phyloP scores from a whole-genome alignment of 2,888 invertebrate species.

The Hartigia nigra region DNA sequence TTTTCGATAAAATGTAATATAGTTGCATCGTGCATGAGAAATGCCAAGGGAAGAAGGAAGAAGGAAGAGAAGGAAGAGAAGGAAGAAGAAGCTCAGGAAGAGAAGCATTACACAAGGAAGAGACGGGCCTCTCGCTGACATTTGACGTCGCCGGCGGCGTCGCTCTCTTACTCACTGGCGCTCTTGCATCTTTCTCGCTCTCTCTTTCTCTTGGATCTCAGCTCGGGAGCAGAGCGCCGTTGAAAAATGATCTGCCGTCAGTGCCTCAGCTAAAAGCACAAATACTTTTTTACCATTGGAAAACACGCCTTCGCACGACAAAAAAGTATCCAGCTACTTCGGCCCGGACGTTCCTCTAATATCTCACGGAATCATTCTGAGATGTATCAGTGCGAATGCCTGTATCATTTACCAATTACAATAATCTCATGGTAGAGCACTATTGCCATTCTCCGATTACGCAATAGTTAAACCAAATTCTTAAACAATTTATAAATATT shows the following conservation, averaged over 20 bases:
- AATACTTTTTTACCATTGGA: slow-evolving; percentile 44
- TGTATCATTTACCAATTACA: slow-evolving; percentile 6
- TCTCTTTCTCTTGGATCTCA: slow-evolving; percentile 25
- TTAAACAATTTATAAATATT: not conserved
- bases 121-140: slow-evolving; percentile 38
- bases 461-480: not conserved
- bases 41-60: not conserved
- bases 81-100: slow-evolving; percentile 55
- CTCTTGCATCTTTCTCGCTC: slow-evolving; percentile 22
- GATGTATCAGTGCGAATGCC: slow-evolving; percentile 11
- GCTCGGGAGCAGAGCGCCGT: slow-evolving; percentile 39
- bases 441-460: not conserved
- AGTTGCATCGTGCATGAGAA: slow-evolving; percentile 21
- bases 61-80: slow-evolving; percentile 22
- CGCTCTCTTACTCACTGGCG: slow-evolving; percentile 26
- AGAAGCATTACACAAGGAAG: slow-evolving; percentile 58
- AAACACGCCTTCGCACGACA: slow-evolving; percentile 42
- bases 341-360: slow-evolving; percentile 8
- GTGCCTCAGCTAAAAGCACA: slow-evolving; percentile 54
- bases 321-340: slow-evolving; percentile 7
- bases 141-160: slow-evolving; percentile 47
- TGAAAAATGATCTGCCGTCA: slow-evolving; percentile 62
- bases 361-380: slow-evolving; percentile 11
- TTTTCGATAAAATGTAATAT: slow-evolving; percentile 12
- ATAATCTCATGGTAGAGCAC: not conserved